Base-by-base conservation (phyloP, 2,797 vertebrate species). In the Syngnathus acus region DNA sequence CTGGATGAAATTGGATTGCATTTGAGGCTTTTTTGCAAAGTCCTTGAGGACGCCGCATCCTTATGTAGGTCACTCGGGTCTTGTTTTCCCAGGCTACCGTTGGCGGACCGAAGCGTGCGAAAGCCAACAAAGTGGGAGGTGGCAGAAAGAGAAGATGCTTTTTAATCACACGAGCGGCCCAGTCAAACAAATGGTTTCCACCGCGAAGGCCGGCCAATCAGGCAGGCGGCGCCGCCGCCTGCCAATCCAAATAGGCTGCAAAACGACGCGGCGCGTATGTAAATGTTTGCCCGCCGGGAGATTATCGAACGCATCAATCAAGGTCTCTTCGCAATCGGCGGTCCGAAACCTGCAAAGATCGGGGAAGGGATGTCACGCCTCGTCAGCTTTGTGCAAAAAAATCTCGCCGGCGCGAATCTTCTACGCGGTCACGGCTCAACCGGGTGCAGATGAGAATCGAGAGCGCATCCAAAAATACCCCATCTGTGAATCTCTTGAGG, bases 181-280 rank as follows among this genome's bases (percentile, higher is more conserved):
- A 85, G 82, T 89, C 79, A 89, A 89, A 90, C 86, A 87, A 88
- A 86, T 84, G 78, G 65, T 72, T 86, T 59, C 76, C 64, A 80
- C 73, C 42, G 76, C 68, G 72, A 85, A 84, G 45, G 80, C 78
- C 82, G 84, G 81, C 81, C 85, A 87, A 88, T 87, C 84, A 78
- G 76, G 69, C 71, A 66, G 6, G 13, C 68, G 64, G 57, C 72
- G 74, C 66, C 78, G 87, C 67, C 78, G 87, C 86, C 85, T 81
- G 87, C 86, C 85, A 90, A 88, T 83, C 77, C 73, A 88, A 90
- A 90, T 81, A 84, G 68, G 72, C 78, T 72, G 70, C 75, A 83
- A 4, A 80, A 85, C 86, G 82, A 86, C 66, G 68, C 82, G 82
- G 76, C 76, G 71, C 6, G 9, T 64, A 70, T 78, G 72, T 71